Base-by-base conservation (phyloP, 2,113 vertebrate species). In the Hippocampus abdominalis region DNA sequence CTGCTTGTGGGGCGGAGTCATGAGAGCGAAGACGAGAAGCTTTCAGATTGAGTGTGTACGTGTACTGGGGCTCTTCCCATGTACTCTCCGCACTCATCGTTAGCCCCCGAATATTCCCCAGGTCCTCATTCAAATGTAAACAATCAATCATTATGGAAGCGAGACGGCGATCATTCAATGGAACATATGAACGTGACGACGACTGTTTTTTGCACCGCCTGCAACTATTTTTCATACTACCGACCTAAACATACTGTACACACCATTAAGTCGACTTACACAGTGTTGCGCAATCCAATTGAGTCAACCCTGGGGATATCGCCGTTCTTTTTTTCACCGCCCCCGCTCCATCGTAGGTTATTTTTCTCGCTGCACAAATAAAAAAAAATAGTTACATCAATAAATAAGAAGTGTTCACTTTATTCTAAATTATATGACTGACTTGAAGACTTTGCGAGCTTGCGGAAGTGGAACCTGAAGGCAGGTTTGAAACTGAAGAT, bases 1-100 rank as follows among this genome's bases (percentile, higher is more conserved):
- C 70, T 60, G 73, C 68, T 54, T 70, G 69, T 81, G 75, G 9
- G 80, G 77, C 79, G 83, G 74, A 83, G 82, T 80, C 74, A 76
- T 73, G 64, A 73, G 69, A 76, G 78, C 72, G 69, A 68, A 81
- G 72, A 60, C 67, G 32, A 56, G 68, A 71, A 42, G 6, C 27
- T 81, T 81, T 78, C 73, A 81, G 79, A 39, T 23, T 44, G 21
- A 66, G 64, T 36, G 66, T 27, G 40, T 64, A 72, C 16, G 64
- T 51, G 66, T 20, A 64, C 61, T 1, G 29, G 29, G 63, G 64
- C 53, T 29, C 42, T 70, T 46, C 40, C 59, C 57, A 62, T 62
- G 32, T 36, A 51, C 36, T 25, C 39, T 74, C 54, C 23, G 68
- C 59, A 64, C 54, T 81, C 59, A 39, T 59, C 42, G 51, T 74